These are phyloP conservation scores for Tinamus major DNA, from an alignment of 2,797 vertebrate genomes.

Conservation along the genomic window DNA sequence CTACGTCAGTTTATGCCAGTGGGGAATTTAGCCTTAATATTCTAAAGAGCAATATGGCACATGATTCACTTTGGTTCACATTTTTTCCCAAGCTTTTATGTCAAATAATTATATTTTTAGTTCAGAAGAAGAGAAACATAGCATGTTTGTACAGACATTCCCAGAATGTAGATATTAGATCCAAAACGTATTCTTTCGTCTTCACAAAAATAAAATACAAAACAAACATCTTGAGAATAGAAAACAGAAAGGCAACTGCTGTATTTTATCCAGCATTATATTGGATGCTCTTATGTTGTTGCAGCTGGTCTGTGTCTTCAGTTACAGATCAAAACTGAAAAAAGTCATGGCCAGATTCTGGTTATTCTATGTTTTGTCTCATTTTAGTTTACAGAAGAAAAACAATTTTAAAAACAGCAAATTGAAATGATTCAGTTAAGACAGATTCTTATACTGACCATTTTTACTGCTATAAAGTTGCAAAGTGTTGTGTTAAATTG, in stretches of 20 bases:
- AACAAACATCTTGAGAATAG: slow-evolving; percentile 53
- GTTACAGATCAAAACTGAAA: background rate
- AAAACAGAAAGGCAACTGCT: slow-evolving; percentile 35
- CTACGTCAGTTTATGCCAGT: background rate
- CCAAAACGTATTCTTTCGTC: slow-evolving; percentile 34
- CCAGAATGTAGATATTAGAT: slow-evolving; percentile 9
- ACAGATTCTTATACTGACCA: background rate
- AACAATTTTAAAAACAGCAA: background rate
- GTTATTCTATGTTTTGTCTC: background rate
- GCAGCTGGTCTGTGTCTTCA: slow-evolving; percentile 42
- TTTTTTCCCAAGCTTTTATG: slow-evolving; percentile 71
- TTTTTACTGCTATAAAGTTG: background rate
- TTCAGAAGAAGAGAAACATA: slow-evolving; percentile 42
- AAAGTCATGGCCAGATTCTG: background rate
- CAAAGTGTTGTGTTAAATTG: background rate
- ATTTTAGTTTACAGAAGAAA: background rate
- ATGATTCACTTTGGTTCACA: slow-evolving; percentile 39
- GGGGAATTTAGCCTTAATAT: slow-evolving; percentile 36
- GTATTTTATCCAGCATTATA: background rate
- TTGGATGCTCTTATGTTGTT: slow-evolving; percentile 34
- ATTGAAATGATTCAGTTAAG: background rate
- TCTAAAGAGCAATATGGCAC: slow-evolving; percentile 22
- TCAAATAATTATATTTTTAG: slow-evolving; percentile 69
- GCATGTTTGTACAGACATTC: slow-evolving; percentile 56
- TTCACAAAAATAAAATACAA: slow-evolving; percentile 40